These are phyloP conservation scores for Riparia riparia DNA, from an alignment of 2,113 vertebrate genomes.

Conservation along the genomic window DNA sequence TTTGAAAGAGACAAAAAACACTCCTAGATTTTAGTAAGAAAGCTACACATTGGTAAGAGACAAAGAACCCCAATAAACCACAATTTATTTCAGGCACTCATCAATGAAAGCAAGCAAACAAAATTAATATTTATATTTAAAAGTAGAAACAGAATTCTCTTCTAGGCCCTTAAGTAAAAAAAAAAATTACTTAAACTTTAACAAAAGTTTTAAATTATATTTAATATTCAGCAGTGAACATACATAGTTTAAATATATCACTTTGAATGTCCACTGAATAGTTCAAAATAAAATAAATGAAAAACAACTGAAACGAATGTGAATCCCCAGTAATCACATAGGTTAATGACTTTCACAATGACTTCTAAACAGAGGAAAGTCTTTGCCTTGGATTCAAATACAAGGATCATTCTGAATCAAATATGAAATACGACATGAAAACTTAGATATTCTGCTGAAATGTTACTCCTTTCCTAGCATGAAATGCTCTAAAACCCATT, in stretches of 20 bases:
- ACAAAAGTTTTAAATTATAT: neutral
- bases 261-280: neutral
- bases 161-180: neutral
- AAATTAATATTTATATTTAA: neutral
- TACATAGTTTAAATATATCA: neutral
- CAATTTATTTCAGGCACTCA: neutral
- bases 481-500: neutral
- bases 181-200: neutral
- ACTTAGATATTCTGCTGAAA: neutral
- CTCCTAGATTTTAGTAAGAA: neutral
- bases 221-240: neutral
- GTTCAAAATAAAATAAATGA: neutral
- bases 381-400: neutral
- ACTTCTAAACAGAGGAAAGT: neutral
- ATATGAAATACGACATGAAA: neutral
- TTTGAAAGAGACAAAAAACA: neutral
- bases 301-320: neutral
- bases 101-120: conserved; percentile 2
- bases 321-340: neutral
- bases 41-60: neutral
- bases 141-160: neutral
- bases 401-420: neutral
- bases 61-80: neutral
- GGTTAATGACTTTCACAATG: neutral
- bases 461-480: neutral